Base-by-base conservation (phyloP, 2,113 vertebrate genomes). In the Regulus satrapa region DNA sequence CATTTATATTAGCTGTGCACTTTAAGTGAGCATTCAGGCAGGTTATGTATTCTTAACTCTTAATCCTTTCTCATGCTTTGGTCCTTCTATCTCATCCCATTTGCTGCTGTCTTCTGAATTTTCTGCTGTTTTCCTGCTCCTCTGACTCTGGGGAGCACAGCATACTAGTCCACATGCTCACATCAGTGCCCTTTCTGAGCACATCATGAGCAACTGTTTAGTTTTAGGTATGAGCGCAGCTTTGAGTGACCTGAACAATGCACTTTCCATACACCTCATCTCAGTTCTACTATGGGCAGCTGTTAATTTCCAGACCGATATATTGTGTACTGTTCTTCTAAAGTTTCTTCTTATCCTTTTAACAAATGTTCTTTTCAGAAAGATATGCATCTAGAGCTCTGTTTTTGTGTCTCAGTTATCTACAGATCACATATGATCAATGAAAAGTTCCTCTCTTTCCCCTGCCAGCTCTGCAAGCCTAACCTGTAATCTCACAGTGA, bases 401-500 rank as follows among this genome's bases (percentile, higher is more conserved):
- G 45, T 67, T 86, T 19, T 45, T 63, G 18, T 81, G 64, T 72
- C 77, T 88, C 58, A 36, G 5, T 94, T 92, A 74, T 71, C 92
- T 79, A 32, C 34, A 80, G 85, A 92, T 90, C 85, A 48, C 10
- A 21, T 45, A 28, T 32, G 71, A 85, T 86, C 78, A 80, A 56
- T 76, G 36, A 93, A 95, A 94, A 88, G 31, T 41, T 93, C 43
- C 36, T 88, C 46, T 93, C 67, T 88, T 68, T 15, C 5, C 66
- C 52, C 58, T 61, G 66, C 77, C 48, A 31, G 45, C 61, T 88
- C 81, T 85, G 78, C 46, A 25, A 89, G 59, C 28, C 79, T 45
- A 51, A 90, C 59, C 48, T 55, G 34, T 75, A 36, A 71, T 88
- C 84, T 76, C 81, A 79, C 77, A 66, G 61, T 59, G 81, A 55